Evolutionary conservation across 2,797 vertebrate genomes (phyloP), one percentile per base, ranked within the genome.

Genomic region (Clarias pachynema): DNA sequence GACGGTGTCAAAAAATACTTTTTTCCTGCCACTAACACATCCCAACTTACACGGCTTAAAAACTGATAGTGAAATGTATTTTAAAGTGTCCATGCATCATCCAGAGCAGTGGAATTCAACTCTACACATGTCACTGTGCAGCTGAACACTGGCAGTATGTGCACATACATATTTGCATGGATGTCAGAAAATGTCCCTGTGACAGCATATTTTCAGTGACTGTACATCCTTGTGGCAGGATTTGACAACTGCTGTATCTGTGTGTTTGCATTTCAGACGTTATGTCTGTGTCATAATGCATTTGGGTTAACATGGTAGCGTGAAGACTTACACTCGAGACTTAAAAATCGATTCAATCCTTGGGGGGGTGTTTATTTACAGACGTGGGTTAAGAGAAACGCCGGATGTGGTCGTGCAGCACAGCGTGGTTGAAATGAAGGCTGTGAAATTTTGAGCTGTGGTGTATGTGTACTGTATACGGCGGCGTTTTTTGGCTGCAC

Each of bases 261-360:
- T 66, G n/a, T 53, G 40, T 29, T 53, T 53, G 79, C 79, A 49
- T 66, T 80, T 66, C 75, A 79, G 57, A 60, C 77, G 70, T 90
- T 81, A n/a, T 49, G 81, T 90, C 87, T 86, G 34, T 84, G 85
- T 88, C 87, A 62, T 89, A 73, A 86, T 81, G 83, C 31, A 68
- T 81, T 63, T 82, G 62, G 49, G 84, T 31, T 49, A 62, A 53
- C 75, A 53, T 65, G 40, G n/a, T 29, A 53, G 79, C 62, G 40
- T 80, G 79, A 80, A 80, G 79, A 53, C 79, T 65, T 65, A 9
- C 78, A 49, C 78, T 80, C 24, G 4, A 62, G 37, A 18, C 62
- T 65, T 40, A 22, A 10, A 49, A 80, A 24, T 66, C 60, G 0
- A 14, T 65, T 65, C 49, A 80, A 53, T 80, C 62, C 62, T 18